Evolutionary conservation across 2,888 invertebrate genomes (phyloP).

Genomic region (Gnatocerus cornutus): DNA sequence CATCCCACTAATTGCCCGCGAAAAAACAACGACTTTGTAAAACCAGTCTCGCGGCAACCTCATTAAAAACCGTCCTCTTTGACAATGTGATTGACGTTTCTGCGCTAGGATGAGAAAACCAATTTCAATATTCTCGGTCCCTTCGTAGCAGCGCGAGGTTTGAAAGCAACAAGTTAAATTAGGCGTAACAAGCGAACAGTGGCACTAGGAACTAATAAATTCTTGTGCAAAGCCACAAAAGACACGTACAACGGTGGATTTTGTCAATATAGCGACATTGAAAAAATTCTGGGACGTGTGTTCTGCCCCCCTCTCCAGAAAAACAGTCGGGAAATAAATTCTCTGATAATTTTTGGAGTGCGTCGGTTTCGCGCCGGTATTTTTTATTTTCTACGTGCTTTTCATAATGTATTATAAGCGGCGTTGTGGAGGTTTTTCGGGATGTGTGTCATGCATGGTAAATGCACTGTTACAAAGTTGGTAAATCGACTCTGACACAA

Average conservation of each 20-base stretch:
- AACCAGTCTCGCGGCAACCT: slow-evolving; percentile 11
- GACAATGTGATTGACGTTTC: slow-evolving; percentile 38
- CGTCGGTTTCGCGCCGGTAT: slow-evolving; percentile 7
- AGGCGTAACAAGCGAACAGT: slow-evolving; percentile 42
- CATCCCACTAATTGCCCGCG: slow-evolving; percentile 4
- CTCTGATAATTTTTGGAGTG: slow-evolving; percentile 32
- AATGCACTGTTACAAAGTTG: slow-evolving; percentile 42
- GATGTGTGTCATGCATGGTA: slow-evolving; percentile 32
- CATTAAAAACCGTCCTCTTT: slow-evolving; percentile 27
- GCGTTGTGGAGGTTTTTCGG: not conserved
- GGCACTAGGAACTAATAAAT: slow-evolving; percentile 45
- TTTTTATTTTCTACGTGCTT: slow-evolving; percentile 38
- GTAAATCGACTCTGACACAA: slow-evolving; percentile 45
- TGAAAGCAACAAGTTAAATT: slow-evolving; percentile 50
- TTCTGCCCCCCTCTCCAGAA: not conserved
- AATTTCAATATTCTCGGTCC: slow-evolving; percentile 37
- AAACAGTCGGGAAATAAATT: slow-evolving; percentile 27
- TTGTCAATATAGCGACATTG: slow-evolving; percentile 42
- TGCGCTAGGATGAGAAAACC: slow-evolving; percentile 13
- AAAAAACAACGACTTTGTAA: slow-evolving; percentile 8
- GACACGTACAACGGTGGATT: slow-evolving; percentile 41
- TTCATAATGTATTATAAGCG: slow-evolving; percentile 17
- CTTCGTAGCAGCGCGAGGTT: slow-evolving; percentile 12
- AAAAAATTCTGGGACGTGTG: slow-evolving; percentile 38
- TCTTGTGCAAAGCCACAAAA: slow-evolving; percentile 32